phyloP scores from a whole-genome alignment of 1,140 invertebrate genomes.

The Bombus ignitus region DNA sequence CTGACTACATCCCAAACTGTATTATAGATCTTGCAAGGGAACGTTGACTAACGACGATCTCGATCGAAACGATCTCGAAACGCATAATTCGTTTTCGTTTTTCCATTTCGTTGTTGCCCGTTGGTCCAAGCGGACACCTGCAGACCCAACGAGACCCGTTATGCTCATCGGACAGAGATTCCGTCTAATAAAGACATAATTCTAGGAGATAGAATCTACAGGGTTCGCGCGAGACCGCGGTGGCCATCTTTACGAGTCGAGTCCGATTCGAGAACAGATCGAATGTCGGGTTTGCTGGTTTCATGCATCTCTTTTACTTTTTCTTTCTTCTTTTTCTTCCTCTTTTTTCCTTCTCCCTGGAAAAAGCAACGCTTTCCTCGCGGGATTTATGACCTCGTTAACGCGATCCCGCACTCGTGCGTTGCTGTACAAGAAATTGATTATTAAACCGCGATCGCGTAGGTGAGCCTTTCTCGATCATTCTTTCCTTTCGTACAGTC shows the following conservation, averaged over 20 bases:
- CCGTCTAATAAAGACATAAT: slow-evolving; percentile 80
- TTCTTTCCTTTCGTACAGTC: not conserved
- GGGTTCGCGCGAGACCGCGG: slow-evolving; percentile 47
- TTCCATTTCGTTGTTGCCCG: not conserved
- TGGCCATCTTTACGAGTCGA: slow-evolving; percentile 66
- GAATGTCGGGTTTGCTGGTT: slow-evolving; percentile 59
- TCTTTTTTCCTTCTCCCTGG: slow-evolving; percentile 15
- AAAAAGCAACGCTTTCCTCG: slow-evolving; percentile 44
- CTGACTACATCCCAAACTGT: not conserved
- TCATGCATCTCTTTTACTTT: slow-evolving; percentile 51
- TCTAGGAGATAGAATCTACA: slow-evolving; percentile 76
- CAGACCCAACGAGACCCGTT: slow-evolving; percentile 66
- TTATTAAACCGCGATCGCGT: slow-evolving; percentile 39
- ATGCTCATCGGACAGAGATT: slow-evolving; percentile 73
- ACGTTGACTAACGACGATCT: slow-evolving; percentile 39
- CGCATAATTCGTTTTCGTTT: slow-evolving; percentile 13
- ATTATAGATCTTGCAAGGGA: not conserved
- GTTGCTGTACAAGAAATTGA: slow-evolving; percentile 35
- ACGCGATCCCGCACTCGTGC: not conserved
- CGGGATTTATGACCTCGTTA: slow-evolving; percentile 64
- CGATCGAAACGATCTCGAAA: slow-evolving; percentile 11
- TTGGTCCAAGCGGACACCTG: slow-evolving; percentile 62
- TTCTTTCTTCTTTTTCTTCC: not conserved
- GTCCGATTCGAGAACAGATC: slow-evolving; percentile 71
- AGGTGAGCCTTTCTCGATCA: not conserved